These are phyloP conservation scores for Creontiades dilutus DNA, from an alignment of 2,888 invertebrate genomes.

Conservation along the genomic window DNA sequence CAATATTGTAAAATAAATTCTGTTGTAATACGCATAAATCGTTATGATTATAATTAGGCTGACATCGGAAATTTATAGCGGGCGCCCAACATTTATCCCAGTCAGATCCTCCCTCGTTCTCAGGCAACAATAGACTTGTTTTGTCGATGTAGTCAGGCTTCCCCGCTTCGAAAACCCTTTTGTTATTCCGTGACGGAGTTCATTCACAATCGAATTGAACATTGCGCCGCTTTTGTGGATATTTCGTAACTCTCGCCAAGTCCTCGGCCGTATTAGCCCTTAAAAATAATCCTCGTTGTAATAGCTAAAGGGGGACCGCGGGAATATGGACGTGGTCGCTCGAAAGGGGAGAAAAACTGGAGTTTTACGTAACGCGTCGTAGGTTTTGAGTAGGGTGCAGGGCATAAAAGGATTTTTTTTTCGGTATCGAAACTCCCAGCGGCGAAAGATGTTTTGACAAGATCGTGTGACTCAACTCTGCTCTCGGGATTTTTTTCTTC, in stretches of 20 bases:
- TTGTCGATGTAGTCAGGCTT: background rate
- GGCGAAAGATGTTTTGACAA: background rate
- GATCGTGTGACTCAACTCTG: background rate
- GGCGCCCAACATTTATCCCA: too few relatives aligned
- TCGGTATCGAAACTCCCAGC: background rate
- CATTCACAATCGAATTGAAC: background rate
- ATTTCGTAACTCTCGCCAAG: slow-evolving; percentile 21
- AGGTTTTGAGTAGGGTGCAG: background rate
- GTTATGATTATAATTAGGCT: too few relatives aligned
- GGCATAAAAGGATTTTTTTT: background rate
- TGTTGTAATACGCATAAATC: too few relatives aligned
- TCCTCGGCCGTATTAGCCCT: background rate
- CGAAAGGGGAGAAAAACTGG: background rate
- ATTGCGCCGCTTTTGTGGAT: background rate
- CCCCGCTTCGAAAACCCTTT: background rate
- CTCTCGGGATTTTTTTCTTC: background rate
- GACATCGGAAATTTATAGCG: too few relatives aligned
- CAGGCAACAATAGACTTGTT: background rate
- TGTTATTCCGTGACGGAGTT: slow-evolving; percentile 11
- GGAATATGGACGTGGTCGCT: background rate
- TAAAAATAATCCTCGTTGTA: background rate
- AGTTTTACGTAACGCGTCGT: background rate
- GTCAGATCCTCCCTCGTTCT: too few relatives aligned
- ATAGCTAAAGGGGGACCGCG: background rate
- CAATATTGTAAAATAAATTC: too few relatives aligned